Evolutionary conservation across 2,888 invertebrate genomes (phyloP).

Genomic region (Synergus japonicus): DNA sequence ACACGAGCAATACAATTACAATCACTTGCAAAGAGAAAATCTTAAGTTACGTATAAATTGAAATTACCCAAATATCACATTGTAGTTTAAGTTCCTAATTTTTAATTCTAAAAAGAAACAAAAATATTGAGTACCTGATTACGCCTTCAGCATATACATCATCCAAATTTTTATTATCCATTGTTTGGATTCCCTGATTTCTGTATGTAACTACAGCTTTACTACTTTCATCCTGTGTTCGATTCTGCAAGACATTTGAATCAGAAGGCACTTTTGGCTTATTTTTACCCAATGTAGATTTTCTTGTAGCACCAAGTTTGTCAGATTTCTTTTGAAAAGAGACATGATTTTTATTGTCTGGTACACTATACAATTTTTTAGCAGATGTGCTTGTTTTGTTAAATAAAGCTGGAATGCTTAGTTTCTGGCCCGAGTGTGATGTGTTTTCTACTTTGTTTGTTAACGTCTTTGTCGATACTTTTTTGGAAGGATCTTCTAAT

Average conservation of each 20-base stretch:
- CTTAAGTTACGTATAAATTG: too few species aligned
- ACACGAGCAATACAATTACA: not conserved
- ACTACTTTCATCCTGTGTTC: constrained; percentile 34
- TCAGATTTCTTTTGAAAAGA: constrained; percentile 47
- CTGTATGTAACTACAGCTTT: constrained; percentile 54
- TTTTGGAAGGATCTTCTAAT: constrained; percentile 42
- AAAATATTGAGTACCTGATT: constrained; percentile 65
- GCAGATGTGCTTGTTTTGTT: constrained; percentile 40
- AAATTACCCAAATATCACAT: not conserved
- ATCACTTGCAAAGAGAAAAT: not conserved
- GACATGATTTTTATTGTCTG: constrained; percentile 43
- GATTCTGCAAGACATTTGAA: constrained; percentile 54
- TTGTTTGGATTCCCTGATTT: constrained; percentile 72
- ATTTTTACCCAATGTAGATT: constrained; percentile 43
- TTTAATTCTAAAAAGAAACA: constrained; percentile 35
- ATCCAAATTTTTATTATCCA: constrained; percentile 65
- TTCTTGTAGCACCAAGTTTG: constrained; percentile 34
- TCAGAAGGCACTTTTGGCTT: constrained; percentile 58
- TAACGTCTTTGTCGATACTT: constrained; percentile 35
- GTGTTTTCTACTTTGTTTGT: constrained; percentile 48
- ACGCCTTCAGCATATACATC: constrained; percentile 67
- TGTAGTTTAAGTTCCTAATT: not conserved
- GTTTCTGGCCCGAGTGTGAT: constrained; percentile 50
- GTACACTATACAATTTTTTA: constrained; percentile 49
- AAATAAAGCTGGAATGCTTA: constrained; percentile 51